Evolutionary conservation across 2,888 invertebrate species (phyloP).

Genomic region (Lasioglossum oenotherae): DNA sequence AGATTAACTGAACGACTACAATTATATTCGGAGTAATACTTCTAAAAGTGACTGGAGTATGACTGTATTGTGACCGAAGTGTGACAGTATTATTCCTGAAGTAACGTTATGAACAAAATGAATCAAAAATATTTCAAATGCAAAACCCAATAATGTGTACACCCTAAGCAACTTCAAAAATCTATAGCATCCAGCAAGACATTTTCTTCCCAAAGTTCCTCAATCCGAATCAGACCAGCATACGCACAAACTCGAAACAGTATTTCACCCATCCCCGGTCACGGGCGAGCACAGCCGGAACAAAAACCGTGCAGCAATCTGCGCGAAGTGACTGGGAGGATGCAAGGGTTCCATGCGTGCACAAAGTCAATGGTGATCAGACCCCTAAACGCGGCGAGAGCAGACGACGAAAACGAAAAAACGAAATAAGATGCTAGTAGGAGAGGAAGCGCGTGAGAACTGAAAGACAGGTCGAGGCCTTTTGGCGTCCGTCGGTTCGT

Average conservation of each 20-base stretch:
- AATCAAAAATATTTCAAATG: no score
- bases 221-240: neutral
- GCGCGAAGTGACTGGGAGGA: conserved; percentile 1
- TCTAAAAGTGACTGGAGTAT: no score
- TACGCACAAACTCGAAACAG: neutral
- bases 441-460: conserved; percentile 23
- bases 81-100: no score
- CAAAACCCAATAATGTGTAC: no score
- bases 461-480: conserved; percentile 45
- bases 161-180: no score
- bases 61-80: no score
- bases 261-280: neutral
- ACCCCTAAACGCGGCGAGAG: conserved; percentile 16
- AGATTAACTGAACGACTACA: no score
- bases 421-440: neutral
- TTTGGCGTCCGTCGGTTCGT: conserved; percentile 46
- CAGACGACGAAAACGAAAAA: neutral
- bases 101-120: no score
- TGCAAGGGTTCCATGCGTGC: neutral
- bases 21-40: no score
- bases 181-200: no score
- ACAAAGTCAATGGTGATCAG: neutral
- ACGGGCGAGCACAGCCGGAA: neutral
- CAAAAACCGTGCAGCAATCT: conserved; percentile 2
- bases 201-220: no score